Conservation (phyloP, 2,888 invertebrate genomes). For the Nemurella pictetii region DNA sequence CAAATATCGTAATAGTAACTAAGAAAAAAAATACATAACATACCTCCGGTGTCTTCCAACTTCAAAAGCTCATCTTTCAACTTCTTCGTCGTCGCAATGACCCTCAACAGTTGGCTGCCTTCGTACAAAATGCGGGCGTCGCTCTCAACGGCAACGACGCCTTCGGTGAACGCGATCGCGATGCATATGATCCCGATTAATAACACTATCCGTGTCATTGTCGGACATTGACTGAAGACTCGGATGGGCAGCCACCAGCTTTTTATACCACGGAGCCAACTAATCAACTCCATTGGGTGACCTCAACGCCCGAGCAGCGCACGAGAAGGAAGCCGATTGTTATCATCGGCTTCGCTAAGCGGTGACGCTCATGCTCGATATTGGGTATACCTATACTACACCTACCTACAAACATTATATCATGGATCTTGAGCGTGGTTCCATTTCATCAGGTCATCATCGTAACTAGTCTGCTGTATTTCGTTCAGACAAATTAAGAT, state of each 20-base stretch:
- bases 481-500: not conserved
- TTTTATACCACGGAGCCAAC: constrained; percentile 1
- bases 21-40: constrained; percentile 19
- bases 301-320: not conserved
- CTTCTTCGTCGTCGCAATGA: constrained; percentile 58
- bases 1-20: too few species aligned
- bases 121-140: constrained; percentile 62
- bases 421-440: not conserved
- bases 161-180: not conserved
- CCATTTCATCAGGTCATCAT: not conserved
- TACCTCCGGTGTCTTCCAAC: constrained; percentile 62
- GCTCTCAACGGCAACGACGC: constrained; percentile 30
- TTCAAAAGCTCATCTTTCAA: constrained; percentile 58
- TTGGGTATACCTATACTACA: too few species aligned
- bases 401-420: not conserved
- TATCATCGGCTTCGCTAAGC: too few species aligned
- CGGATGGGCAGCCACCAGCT: not conserved
- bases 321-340: not conserved
- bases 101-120: constrained; percentile 78
- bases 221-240: not conserved
- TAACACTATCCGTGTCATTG: constrained; percentile 16
- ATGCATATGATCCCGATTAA: constrained; percentile 1
- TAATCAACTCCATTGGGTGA: not conserved
- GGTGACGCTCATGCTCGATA: not conserved
- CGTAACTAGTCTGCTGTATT: not conserved